Conservation (phyloP, 2,113 vertebrate genomes). For the Petromus typicus region DNA sequence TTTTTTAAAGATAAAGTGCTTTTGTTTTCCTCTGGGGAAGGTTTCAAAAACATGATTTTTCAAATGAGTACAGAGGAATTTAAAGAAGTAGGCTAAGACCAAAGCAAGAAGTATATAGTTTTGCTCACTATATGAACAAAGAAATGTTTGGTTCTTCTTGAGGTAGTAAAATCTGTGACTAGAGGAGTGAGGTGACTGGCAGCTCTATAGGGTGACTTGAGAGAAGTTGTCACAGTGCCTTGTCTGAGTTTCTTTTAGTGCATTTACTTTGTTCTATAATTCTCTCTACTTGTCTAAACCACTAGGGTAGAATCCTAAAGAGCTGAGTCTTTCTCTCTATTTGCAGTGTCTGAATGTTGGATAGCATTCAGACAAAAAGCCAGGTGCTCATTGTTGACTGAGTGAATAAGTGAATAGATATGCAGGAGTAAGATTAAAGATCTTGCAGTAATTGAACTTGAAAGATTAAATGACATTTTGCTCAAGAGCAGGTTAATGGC, state of each 20-base stretch:
- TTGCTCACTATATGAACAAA: background rate
- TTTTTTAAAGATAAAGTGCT: constrained; percentile 39
- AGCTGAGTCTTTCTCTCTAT: background rate
- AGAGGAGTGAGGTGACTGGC: background rate
- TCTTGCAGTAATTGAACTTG: constrained; percentile 13
- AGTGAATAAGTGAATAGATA: constrained; percentile 6
- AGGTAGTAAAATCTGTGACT: background rate
- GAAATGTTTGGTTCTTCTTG: background rate
- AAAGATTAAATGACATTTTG: constrained; percentile 41
- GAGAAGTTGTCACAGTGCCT: background rate
- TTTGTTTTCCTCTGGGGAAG: constrained; percentile 27
- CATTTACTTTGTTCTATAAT: background rate
- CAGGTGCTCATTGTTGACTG: background rate
- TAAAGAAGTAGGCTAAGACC: constrained; percentile 45
- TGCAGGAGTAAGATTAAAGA: background rate
- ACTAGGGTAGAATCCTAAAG: background rate
- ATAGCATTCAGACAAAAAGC: background rate
- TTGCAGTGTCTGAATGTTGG: background rate
- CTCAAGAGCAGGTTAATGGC: constrained; percentile 50
- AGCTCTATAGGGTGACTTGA: background rate
- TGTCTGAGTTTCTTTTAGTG: background rate
- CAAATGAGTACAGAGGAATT: background rate
- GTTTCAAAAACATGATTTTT: constrained; percentile 30
- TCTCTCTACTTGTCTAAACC: constrained; percentile 11
- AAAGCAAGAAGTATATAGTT: constrained; percentile 22